Conservation (phyloP, 2,113 vertebrate species). For the Thalassarche chlororhynchos region DNA sequence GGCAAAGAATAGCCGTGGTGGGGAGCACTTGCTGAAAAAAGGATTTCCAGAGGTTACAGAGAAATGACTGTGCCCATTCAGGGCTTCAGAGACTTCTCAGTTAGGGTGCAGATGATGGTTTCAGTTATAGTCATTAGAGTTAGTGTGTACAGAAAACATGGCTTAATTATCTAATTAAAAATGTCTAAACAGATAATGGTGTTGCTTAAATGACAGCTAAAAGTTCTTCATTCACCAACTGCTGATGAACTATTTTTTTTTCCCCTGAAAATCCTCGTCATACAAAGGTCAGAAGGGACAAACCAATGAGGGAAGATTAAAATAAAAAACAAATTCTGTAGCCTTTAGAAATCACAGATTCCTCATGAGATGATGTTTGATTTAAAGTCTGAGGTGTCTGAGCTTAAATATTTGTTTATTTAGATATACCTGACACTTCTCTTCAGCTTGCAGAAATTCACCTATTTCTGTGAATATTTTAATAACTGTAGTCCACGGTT, state of each 20-base stretch:
- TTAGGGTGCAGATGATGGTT: not conserved
- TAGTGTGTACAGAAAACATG: not conserved
- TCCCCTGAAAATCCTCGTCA: not conserved
- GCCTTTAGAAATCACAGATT: not conserved
- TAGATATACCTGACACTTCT: not conserved
- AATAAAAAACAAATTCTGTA: not conserved
- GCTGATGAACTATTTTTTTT: not conserved
- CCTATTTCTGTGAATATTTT: not conserved
- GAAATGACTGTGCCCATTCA: not conserved
- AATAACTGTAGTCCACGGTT: not conserved
- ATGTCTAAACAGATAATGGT: not conserved
- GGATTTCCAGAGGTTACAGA: not conserved
- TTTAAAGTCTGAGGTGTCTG: not conserved
- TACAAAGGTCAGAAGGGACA: not conserved
- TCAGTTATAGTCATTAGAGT: not conserved
- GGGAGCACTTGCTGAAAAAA: not conserved
- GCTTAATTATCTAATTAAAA: not conserved
- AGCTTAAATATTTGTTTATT: not conserved
- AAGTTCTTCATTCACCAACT: not conserved
- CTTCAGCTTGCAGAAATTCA: not conserved
- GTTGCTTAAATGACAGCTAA: not conserved
- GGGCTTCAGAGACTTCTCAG: not conserved
- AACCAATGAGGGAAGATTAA: not conserved
- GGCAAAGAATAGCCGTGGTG: not conserved
- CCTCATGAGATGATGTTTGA: not conserved